phyloP scores from a whole-genome alignment of 2,797 vertebrate species.

The Champsocephalus esox region DNA sequence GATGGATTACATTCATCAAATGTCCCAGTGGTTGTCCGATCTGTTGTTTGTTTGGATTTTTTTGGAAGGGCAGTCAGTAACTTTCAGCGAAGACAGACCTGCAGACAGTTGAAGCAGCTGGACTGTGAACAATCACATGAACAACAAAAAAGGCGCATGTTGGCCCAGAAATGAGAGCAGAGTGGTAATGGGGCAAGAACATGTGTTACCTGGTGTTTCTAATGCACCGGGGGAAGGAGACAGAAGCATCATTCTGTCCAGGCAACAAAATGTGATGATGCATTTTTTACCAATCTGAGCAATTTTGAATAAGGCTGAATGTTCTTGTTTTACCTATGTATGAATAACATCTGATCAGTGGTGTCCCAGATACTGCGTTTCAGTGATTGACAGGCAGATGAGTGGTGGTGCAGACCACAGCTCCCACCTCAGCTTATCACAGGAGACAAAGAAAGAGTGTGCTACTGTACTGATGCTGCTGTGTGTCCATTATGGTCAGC shows the following conservation, averaged over 20 bases:
- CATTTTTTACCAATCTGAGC: slow-evolving; percentile 18
- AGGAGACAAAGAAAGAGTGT: slow-evolving; percentile 8
- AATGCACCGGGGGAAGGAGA: neutral
- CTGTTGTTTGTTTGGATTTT: slow-evolving; percentile 28
- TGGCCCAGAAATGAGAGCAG: slow-evolving; percentile 38
- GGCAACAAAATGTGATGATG: slow-evolving; percentile 13
- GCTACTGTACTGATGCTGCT: slow-evolving; percentile 30
- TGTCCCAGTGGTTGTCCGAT: slow-evolving; percentile 29
- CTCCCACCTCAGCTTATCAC: slow-evolving; percentile 47
- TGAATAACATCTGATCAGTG: slow-evolving; percentile 29
- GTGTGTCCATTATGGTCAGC: slow-evolving; percentile 54
- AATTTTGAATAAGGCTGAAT: slow-evolving; percentile 12
- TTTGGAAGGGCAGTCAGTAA: slow-evolving; percentile 13
- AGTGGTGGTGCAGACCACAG: slow-evolving; percentile 22
- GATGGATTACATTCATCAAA: slow-evolving; percentile 34
- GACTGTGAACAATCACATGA: slow-evolving; percentile 36
- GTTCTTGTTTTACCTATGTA: neutral
- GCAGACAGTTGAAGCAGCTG: slow-evolving; percentile 13
- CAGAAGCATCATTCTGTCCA: neutral
- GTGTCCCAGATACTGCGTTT: slow-evolving; percentile 39
- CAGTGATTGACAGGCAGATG: slow-evolving; percentile 44
- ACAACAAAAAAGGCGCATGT: slow-evolving; percentile 28
- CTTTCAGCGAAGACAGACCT: slow-evolving; percentile 21
- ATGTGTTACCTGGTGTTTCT: slow-evolving; percentile 27
- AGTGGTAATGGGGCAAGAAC: slow-evolving; percentile 57